phyloP scores from a whole-genome alignment of 2,113 vertebrate genomes.

The Oreotrochilus melanogaster region DNA sequence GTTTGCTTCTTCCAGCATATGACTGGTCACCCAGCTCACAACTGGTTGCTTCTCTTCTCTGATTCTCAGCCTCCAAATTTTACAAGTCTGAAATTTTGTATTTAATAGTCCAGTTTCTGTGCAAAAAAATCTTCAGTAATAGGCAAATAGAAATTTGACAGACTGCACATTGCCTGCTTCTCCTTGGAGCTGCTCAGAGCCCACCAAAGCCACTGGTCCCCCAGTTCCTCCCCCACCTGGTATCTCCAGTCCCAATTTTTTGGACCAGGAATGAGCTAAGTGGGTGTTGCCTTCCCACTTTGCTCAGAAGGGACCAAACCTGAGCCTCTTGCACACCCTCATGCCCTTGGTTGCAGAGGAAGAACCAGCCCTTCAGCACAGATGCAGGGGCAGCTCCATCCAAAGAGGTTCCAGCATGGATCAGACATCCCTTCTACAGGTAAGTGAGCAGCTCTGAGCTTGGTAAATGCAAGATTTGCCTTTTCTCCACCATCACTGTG shows the following conservation, averaged over 20 bases:
- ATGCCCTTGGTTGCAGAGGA: neutral
- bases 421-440: neutral
- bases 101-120: neutral
- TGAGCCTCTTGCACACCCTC: rapidly evolving
- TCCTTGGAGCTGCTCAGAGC: neutral
- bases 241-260: neutral
- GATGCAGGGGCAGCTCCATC: neutral
- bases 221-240: neutral
- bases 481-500: neutral
- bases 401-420: rapidly evolving
- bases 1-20: neutral
- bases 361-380: neutral
- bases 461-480: neutral
- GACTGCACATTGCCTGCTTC: neutral
- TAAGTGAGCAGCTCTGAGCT: rapidly evolving
- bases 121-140: neutral
- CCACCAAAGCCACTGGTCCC: rapidly evolving
- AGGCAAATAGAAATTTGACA: neutral
- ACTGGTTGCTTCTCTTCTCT: neutral
- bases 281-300: neutral
- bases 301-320: neutral
- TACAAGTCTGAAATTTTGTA: neutral
- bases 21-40: neutral
- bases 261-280: neutral
- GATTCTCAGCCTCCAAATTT: neutral